Percentiles rank a stretch among this genome's conserved stretches.
These are phyloP conservation scores for Myathropa florea DNA, from an alignment of 2,888 invertebrate species.

Conservation along the genomic window DNA sequence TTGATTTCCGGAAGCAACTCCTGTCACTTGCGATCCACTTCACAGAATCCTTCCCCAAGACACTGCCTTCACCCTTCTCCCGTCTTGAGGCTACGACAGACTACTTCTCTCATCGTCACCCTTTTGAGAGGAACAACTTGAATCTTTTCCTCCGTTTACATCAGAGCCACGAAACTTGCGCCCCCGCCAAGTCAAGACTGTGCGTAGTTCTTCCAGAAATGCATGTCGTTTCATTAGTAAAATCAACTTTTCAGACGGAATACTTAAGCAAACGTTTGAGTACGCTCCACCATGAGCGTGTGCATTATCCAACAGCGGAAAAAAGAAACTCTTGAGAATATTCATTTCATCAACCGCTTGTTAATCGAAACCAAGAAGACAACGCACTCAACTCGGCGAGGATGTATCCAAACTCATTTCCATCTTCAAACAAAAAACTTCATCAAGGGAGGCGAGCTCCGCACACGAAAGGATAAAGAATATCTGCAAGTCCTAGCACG, in stretches of 20 bases:
- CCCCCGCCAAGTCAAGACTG: neutral
- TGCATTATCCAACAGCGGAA: neutral
- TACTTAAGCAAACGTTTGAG: neutral
- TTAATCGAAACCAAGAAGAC: neutral
- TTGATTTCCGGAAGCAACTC: too few species aligned
- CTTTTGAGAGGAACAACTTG: too few species aligned
- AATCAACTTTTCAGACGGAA: neutral
- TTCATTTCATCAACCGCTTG: constrained; percentile 14
- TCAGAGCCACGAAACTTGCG: neutral
- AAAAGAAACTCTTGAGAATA: neutral
- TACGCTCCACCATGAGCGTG: neutral
- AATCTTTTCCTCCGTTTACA: neutral
- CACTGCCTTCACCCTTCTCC: too few species aligned
- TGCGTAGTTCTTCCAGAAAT: neutral
- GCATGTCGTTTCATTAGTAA: neutral
- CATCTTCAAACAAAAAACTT: constrained; percentile 45
- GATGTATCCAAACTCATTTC: constrained; percentile 26
- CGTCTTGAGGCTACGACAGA: too few species aligned
- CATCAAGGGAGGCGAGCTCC: neutral
- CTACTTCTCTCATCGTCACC: too few species aligned
- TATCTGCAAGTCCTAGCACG: neutral
- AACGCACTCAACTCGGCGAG: neutral
- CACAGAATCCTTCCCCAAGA: too few species aligned
- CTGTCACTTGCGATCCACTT: too few species aligned
- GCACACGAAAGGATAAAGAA: neutral